These are phyloP conservation scores for Vannuccia rotundouncinata DNA, from an alignment of 2,888 invertebrate genomes.

Conservation along the genomic window DNA sequence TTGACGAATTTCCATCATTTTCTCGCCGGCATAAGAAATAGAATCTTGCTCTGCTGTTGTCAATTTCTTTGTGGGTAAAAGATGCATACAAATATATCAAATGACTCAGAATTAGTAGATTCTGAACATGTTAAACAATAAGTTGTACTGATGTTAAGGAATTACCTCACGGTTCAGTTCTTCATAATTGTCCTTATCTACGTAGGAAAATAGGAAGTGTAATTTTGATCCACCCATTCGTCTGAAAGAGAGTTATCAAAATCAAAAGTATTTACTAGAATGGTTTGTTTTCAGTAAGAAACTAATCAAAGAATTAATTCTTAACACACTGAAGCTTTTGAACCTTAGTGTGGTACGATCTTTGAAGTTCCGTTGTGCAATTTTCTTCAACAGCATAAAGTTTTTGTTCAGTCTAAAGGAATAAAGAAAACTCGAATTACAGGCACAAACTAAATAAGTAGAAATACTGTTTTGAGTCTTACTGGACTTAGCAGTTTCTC, in stretches of 20 bases:
- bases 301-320: background rate
- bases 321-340: background rate
- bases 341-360: background rate
- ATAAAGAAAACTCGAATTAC: background rate
- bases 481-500: conserved; percentile 35
- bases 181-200: background rate
- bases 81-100: too few relatives aligned
- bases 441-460: background rate
- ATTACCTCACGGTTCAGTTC: background rate
- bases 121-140: too few relatives aligned
- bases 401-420: background rate
- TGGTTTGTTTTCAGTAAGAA: background rate
- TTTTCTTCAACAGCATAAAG: background rate
- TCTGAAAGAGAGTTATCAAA: background rate
- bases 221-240: background rate
- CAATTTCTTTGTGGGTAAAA: background rate
- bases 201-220: background rate
- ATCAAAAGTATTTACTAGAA: too few relatives aligned
- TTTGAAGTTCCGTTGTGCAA: background rate
- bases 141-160: background rate
- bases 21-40: conserved; percentile 1
- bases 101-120: too few relatives aligned
- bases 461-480: background rate
- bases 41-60: background rate
- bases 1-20: background rate